Evolutionary conservation across 2,888 invertebrate genomes (phyloP).

Genomic region (Cylindroiulus punctatus): DNA sequence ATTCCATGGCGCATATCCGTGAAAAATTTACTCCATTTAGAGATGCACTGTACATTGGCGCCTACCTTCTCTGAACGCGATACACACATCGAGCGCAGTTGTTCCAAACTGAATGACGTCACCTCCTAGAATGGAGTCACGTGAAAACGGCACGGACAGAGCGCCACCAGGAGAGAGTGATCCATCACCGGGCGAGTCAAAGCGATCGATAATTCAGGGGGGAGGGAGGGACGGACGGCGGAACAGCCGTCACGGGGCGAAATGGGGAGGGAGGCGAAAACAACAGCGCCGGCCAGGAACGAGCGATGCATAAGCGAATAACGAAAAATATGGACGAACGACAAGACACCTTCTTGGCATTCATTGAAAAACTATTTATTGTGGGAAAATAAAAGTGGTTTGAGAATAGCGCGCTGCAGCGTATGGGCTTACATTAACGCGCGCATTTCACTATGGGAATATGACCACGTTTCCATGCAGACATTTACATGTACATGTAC

Average conservation of each 20-base stretch:
- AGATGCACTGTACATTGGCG: slow-evolving; percentile 40
- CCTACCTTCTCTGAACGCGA: slow-evolving; percentile 48
- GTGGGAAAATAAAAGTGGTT: no score
- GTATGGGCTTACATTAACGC: no score
- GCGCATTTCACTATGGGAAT: no score
- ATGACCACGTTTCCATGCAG: no score
- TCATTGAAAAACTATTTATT: neutral
- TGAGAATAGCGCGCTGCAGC: no score
- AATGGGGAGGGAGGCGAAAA: neutral
- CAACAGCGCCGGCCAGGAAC: neutral
- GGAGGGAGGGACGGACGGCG: neutral
- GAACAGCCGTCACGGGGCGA: neutral
- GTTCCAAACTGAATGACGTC: slow-evolving; percentile 46
- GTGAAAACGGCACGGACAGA: neutral
- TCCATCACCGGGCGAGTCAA: neutral
- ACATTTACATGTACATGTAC: no score
- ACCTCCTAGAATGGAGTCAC: slow-evolving; percentile 35
- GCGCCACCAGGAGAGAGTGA: neutral
- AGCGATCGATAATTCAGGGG: neutral
- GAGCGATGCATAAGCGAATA: neutral
- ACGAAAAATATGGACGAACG: neutral
- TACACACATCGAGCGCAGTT: slow-evolving; percentile 48
- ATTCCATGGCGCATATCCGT: slow-evolving; percentile 64
- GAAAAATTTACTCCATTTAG: slow-evolving; percentile 49
- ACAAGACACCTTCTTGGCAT: neutral